Evolutionary conservation across 2,888 invertebrate genomes (phyloP), one percentile per base, ranked within the genome.

Genomic region (Eristalis pertinax): DNA sequence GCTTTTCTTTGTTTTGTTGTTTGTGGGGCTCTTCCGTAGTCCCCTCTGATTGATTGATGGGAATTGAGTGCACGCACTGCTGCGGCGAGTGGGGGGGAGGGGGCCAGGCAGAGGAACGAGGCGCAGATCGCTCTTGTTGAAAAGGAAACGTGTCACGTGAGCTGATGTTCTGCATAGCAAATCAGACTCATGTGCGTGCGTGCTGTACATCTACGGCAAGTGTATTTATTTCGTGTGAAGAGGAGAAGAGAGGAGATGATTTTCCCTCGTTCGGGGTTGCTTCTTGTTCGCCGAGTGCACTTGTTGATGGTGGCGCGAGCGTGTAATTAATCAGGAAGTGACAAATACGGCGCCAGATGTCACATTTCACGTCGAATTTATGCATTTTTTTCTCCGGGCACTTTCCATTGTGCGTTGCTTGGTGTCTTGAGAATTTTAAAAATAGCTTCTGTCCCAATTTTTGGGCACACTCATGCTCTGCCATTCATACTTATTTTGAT

Each of bases 101-200:
- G 4, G 7, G 5, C 4, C 32, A 32, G 60, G n/a, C n/a, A n/a
- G n/a, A n/a, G n/a, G n/a, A n/a, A n/a, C 65, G 58, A 11, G n/a
- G n/a, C n/a, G n/a, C 65, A 77, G 81, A 72, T 84, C 50, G 72
- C 67, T 75, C 78, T 65, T 56, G 63, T 78, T 41, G 41, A 80
- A 82, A 76, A 76, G 72, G 68, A 87, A 87, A 87, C 80, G 79
- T 87, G 87, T 87, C 87, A 87, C 87, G 50, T 76, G 79, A 80
- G 79, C 38, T 84, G 76, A 76, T 43, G 87, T 69, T 84, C 70
- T 84, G 87, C 79, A 87, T 87, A 84, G 68, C 68, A 24, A 87
- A 87, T 87, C 64, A 84, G 87, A 73, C 67, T 70, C 65, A 79
- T 84, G 69, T 75, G 70, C 38, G 69, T 75, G 70, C 38, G 50